A percentile compares a stretch with the other conserved stretches of the same genome.
Evolutionary conservation across 2,888 invertebrate species (phyloP).

Genomic region (Seladonia tumulorum): DNA sequence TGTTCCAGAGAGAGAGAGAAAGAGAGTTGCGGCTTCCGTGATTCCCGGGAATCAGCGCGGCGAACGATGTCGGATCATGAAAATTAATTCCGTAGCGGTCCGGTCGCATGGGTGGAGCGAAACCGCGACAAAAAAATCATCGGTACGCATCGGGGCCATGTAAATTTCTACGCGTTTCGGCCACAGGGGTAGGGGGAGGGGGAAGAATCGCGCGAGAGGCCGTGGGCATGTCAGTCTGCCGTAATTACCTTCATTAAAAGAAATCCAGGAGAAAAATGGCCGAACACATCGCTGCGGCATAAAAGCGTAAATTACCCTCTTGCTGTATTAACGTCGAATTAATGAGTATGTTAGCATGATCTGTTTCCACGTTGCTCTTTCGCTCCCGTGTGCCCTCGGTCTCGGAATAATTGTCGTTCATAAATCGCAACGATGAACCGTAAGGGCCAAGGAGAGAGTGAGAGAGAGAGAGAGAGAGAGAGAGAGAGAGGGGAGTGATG

Average conservation of each 20-base stretch:
- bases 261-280: conserved; percentile 43
- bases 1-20: not conserved
- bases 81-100: not conserved
- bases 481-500: not conserved
- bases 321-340: conserved; percentile 56
- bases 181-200: not conserved
- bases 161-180: conserved; percentile 4
- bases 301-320: conserved; percentile 58
- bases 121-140: not conserved
- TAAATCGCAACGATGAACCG: conserved; percentile 54
- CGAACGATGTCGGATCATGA: not conserved
- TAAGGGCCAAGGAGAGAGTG: not conserved
- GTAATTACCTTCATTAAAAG: conserved; percentile 54
- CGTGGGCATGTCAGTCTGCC: conserved; percentile 33
- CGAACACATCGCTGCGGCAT: conserved; percentile 33
- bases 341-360: conserved; percentile 55
- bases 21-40: not conserved
- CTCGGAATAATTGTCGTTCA: conserved; percentile 44
- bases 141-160: not conserved
- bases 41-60: not conserved
- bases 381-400: conserved; percentile 12
- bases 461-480: not conserved
- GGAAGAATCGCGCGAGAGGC: conserved; percentile 21
- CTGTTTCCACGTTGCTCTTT: conserved; percentile 2
- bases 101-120: not conserved